phyloP scores from a whole-genome alignment of 2,113 vertebrate genomes.

The Cryptomyrus ogoouensis region DNA sequence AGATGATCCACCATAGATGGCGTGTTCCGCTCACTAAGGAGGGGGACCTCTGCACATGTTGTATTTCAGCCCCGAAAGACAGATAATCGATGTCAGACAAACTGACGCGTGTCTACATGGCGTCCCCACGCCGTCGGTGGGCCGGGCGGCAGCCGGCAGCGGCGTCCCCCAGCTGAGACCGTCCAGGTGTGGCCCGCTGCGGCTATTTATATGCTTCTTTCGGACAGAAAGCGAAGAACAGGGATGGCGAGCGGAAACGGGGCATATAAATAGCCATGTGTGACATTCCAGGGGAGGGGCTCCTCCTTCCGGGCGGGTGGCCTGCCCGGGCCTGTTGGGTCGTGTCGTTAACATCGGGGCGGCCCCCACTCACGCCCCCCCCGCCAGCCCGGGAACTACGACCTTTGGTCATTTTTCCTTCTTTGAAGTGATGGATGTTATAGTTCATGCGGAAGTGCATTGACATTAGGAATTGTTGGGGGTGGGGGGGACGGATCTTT shows the following conservation, averaged over 20 bases:
- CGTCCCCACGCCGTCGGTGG: not conserved
- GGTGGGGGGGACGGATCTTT: not conserved
- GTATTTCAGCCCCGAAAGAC: not conserved
- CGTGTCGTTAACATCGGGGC: not conserved
- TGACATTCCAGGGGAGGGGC: conserved; percentile 66
- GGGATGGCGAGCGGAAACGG: conserved; percentile 55
- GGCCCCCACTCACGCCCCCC: not conserved
- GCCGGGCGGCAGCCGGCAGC: not conserved
- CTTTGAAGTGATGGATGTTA: not conserved
- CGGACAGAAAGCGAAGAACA: conserved; percentile 30
- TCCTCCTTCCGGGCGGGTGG: conserved; percentile 43
- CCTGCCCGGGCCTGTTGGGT: not conserved
- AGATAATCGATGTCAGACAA: not conserved
- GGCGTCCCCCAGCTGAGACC: not conserved
- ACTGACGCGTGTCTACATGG: not conserved
- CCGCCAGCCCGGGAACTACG: too few relatives aligned
- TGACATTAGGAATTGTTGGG: not conserved
- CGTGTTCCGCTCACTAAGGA: not conserved
- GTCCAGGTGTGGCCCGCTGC: conserved; percentile 51
- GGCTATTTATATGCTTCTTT: conserved; percentile 54
- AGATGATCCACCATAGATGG: not conserved
- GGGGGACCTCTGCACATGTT: not conserved
- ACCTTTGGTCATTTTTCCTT: not conserved
- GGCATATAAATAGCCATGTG: conserved; percentile 62
- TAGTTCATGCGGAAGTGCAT: too few relatives aligned